These are phyloP conservation scores for Rhynchonema sp. DNA, from an alignment of 2,888 invertebrate genomes.

Conservation along the genomic window DNA sequence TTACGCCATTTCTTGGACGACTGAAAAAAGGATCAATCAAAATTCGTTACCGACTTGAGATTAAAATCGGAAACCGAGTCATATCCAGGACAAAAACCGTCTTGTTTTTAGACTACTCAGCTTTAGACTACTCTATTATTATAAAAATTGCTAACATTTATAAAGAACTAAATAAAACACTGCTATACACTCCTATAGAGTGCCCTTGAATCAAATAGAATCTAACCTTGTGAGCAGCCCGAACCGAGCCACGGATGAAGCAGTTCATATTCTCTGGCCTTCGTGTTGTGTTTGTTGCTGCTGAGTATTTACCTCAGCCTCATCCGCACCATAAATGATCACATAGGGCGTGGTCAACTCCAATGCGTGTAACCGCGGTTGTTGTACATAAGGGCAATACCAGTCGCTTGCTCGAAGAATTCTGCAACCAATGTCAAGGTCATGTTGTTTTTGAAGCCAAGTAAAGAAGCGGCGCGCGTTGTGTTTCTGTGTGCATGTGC, in stretches of 20 bases:
- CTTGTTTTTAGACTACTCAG: too few relatives aligned
- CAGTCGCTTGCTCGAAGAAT: slow-evolving; percentile 14
- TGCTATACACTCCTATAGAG: too few relatives aligned
- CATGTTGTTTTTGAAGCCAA: too few relatives aligned
- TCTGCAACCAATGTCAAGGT: slow-evolving; percentile 2
- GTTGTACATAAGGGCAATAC: slow-evolving; percentile 18
- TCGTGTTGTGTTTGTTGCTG: slow-evolving; percentile 20
- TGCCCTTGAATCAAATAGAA: too few relatives aligned
- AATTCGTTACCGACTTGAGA: too few relatives aligned
- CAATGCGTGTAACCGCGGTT: slow-evolving; percentile 21
- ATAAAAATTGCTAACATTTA: too few relatives aligned
- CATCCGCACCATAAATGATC: slow-evolving; percentile 19
- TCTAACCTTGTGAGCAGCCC: slow-evolving; percentile 19
- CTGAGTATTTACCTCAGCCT: slow-evolving; percentile 2
- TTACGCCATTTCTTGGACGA: slow-evolving; percentile 33
- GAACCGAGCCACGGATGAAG: slow-evolving; percentile 25
- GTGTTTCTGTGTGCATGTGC: too few relatives aligned
- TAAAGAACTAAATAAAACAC: too few relatives aligned
- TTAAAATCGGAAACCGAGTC: too few relatives aligned
- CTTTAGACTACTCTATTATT: too few relatives aligned
- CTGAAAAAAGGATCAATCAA: slow-evolving; percentile 14
- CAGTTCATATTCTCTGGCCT: slow-evolving; percentile 20
- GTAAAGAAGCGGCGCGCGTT: too few relatives aligned
- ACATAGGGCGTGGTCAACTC: slow-evolving; percentile 16
- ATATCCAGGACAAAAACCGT: too few relatives aligned